phyloP scores from a whole-genome alignment of 2,113 vertebrate species.

The Sorex araneus region DNA sequence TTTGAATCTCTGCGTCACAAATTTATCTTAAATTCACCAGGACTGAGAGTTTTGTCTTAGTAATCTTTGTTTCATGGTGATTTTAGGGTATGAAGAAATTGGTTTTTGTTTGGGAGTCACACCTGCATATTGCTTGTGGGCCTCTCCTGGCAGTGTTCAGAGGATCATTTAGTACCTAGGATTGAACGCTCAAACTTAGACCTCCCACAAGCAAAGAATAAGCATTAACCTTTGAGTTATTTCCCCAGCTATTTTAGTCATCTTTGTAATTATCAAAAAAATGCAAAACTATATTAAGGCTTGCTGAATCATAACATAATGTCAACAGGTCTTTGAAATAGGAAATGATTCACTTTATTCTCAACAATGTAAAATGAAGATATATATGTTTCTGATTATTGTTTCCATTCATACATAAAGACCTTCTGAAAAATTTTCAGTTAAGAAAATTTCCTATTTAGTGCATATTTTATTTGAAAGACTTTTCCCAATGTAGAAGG shows the following conservation, averaged over 20 bases:
- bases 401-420: slow-evolving; percentile 8
- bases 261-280: slow-evolving; percentile 41
- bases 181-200: no score
- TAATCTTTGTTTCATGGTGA: neutral
- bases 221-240: no score
- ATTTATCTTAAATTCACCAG: neutral
- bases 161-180: no score
- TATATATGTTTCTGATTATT: slow-evolving; percentile 40
- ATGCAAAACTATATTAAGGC: neutral
- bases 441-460: neutral
- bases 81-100: no score
- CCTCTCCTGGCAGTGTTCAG: no score
- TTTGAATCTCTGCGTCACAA: neutral
- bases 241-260: neutral
- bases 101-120: no score
- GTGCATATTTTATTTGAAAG: neutral
- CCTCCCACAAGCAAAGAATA: no score
- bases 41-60: neutral
- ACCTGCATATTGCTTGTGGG: no score
- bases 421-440: neutral
- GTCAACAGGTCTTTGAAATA: slow-evolving; percentile 1
- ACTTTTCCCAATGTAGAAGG: neutral
- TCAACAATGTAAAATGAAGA: slow-evolving; percentile 9
- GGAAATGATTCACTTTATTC: slow-evolving; percentile 21
- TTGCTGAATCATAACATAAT: slow-evolving; percentile 36